Conservation (phyloP, 2,888 invertebrate species). For the Physocephala rufipes region DNA sequence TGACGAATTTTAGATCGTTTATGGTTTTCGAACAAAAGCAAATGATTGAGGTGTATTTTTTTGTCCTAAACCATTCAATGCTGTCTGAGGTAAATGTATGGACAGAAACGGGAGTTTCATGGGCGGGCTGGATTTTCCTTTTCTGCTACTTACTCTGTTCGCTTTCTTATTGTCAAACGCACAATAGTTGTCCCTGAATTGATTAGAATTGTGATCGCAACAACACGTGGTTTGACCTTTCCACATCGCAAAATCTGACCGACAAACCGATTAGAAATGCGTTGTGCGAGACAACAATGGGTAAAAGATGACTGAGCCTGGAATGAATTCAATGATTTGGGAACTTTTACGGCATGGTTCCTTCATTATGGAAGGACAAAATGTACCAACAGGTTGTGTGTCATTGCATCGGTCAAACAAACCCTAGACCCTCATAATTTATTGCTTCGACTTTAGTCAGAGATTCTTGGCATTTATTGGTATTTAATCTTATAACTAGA, state of each 20-base stretch:
- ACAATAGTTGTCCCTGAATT: neutral
- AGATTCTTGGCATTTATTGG: slow-evolving; percentile 46
- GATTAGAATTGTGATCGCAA: slow-evolving; percentile 22
- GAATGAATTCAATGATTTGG: neutral
- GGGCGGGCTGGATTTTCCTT: too few relatives aligned
- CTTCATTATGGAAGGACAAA: too few relatives aligned
- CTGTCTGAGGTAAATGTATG: too few relatives aligned
- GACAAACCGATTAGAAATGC: neutral
- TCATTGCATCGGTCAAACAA: neutral
- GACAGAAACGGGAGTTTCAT: too few relatives aligned
- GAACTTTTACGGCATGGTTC: neutral
- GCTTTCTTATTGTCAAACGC: too few relatives aligned
- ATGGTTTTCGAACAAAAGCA: too few relatives aligned
- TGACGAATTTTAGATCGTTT: too few relatives aligned
- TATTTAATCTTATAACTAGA: slow-evolving; percentile 38
- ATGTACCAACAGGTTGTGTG: neutral
- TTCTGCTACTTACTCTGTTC: too few relatives aligned
- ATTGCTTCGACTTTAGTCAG: slow-evolving; percentile 49
- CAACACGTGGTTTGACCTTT: slow-evolving; percentile 28
- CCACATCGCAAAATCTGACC: neutral
- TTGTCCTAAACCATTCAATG: too few relatives aligned
- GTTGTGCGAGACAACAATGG: neutral
- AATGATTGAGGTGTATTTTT: too few relatives aligned
- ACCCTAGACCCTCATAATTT: slow-evolving; percentile 54
- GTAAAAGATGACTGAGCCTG: slow-evolving; percentile 2